Conservation (phyloP, 2,888 invertebrate species). For the Sphaerophoria taeniata region DNA sequence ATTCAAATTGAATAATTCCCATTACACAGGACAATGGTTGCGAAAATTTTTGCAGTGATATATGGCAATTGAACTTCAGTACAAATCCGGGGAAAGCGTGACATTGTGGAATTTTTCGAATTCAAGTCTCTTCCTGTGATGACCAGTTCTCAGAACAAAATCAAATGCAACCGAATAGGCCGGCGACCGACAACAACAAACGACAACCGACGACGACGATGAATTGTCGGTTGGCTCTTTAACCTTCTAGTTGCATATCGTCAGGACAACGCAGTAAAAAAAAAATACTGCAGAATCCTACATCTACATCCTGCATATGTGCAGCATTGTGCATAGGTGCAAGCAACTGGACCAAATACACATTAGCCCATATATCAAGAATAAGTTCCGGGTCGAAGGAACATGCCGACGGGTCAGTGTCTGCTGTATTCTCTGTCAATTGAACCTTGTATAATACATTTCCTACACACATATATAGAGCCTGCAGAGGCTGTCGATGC, state of each 20-base stretch:
- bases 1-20: conserved; percentile 73
- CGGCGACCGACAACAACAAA: not conserved
- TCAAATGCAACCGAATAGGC: conserved; percentile 60
- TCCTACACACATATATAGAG: conserved; percentile 67
- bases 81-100: not conserved
- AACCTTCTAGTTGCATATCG: conserved; percentile 30
- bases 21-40: conserved; percentile 69
- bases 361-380: conserved; percentile 73
- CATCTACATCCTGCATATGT: conserved; percentile 64
- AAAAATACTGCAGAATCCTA: conserved; percentile 50
- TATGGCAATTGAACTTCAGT: conserved; percentile 14
- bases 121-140: not conserved
- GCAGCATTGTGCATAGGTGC: conserved; percentile 56
- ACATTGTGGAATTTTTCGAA: not conserved
- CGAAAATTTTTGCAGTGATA: conserved; percentile 61
- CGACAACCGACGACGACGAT: not conserved
- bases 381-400: conserved; percentile 73
- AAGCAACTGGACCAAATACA: conserved; percentile 73
- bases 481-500: conserved; percentile 29
- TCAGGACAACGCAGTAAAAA: conserved; percentile 16
- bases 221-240: not conserved
- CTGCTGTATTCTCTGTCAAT: conserved; percentile 58
- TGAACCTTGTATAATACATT: conserved; percentile 74
- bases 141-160: conserved; percentile 46
- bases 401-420: conserved; percentile 61